Evolutionary conservation across 2,888 invertebrate species (phyloP).

Genomic region (Chrysolina americana): DNA sequence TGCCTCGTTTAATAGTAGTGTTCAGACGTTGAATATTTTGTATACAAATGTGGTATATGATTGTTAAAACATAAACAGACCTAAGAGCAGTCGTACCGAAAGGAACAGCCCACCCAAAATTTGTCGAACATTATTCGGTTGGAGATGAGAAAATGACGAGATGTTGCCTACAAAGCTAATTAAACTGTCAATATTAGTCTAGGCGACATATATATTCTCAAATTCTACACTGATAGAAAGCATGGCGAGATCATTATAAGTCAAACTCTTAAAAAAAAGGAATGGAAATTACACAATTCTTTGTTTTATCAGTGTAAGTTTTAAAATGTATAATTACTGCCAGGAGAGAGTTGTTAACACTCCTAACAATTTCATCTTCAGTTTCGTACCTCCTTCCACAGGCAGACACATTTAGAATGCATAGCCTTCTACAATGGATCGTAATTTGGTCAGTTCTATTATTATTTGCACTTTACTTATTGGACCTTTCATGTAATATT

Average conservation of each 20-base stretch:
- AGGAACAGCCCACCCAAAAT: constrained; percentile 46
- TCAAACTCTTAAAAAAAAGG: background rate
- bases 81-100: constrained; percentile 40
- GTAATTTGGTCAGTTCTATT: too few relatives aligned
- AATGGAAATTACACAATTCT: background rate
- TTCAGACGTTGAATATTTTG: constrained; percentile 44
- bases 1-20: constrained; percentile 46
- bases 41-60: constrained; percentile 46
- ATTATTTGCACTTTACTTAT: too few relatives aligned
- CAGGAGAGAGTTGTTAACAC: too few relatives aligned
- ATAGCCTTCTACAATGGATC: too few relatives aligned
- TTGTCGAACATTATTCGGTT: constrained; percentile 47
- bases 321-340: too few relatives aligned
- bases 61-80: constrained; percentile 44
- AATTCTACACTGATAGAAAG: constrained; percentile 42
- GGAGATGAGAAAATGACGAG: constrained; percentile 42
- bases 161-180: constrained; percentile 49
- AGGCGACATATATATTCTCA: constrained; percentile 50
- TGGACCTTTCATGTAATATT: too few relatives aligned
- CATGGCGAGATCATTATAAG: too few relatives aligned
- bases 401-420: too few relatives aligned
- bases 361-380: too few relatives aligned
- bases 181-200: constrained; percentile 56
- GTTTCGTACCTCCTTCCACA: too few relatives aligned
- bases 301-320: background rate